A percentile compares a stretch with the other conserved stretches of the same genome.
These are phyloP conservation scores for Brassicogethes aeneus DNA, from an alignment of 2,888 invertebrate genomes.

Conservation along the genomic window DNA sequence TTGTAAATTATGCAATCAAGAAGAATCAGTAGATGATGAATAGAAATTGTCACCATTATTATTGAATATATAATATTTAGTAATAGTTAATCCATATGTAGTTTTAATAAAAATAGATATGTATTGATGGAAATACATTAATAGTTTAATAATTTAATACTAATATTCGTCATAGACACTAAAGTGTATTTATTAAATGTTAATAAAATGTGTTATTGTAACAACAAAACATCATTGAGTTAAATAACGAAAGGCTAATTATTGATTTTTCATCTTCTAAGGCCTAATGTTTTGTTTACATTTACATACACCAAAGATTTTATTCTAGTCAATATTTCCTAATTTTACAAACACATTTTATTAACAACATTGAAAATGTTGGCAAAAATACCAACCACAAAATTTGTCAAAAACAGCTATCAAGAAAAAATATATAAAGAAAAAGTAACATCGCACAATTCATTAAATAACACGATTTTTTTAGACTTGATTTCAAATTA, in stretches of 20 bases:
- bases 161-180: constrained; percentile 30
- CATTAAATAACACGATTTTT: constrained; percentile 14
- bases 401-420: constrained; percentile 27
- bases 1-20: constrained; percentile 41
- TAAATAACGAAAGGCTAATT: no score
- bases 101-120: constrained; percentile 35
- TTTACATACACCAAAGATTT: no score
- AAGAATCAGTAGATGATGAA: constrained; percentile 32
- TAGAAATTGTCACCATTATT: constrained; percentile 38
- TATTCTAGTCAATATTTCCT: background rate
- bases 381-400: constrained; percentile 21
- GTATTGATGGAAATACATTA: constrained; percentile 37
- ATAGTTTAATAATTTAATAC: constrained; percentile 35
- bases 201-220: constrained; percentile 26
- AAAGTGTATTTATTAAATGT: constrained; percentile 21
- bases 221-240: no score
- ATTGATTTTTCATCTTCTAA: no score
- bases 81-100: constrained; percentile 40
- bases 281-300: no score
- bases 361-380: constrained; percentile 22
- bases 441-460: constrained; percentile 27
- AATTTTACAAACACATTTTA: constrained; percentile 21
- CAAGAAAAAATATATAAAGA: constrained; percentile 14
- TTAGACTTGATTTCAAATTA: constrained; percentile 17
- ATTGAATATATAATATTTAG: constrained; percentile 39